These are phyloP conservation scores for Sitobion miscanthi DNA, from an alignment of 1,140 invertebrate genomes.

Conservation along the genomic window DNA sequence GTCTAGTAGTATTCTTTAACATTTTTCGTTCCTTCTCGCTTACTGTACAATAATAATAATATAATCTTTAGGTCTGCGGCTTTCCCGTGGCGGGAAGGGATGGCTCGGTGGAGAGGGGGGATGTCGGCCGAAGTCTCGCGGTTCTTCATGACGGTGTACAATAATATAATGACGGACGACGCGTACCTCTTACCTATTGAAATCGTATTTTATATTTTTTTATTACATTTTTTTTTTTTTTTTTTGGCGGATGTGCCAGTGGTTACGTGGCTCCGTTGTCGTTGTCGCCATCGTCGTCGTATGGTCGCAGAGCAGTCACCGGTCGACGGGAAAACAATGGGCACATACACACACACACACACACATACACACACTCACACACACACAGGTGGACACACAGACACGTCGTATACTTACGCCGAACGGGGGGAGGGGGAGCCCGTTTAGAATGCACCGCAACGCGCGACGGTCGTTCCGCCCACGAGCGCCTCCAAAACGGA, in stretches of 20 bases:
- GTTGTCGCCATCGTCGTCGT: neutral
- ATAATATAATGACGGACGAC: neutral
- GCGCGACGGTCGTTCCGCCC: slow-evolving; percentile 38
- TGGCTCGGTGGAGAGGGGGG: too few relatives aligned
- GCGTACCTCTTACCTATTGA: neutral
- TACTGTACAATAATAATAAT: too few relatives aligned
- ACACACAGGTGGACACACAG: neutral
- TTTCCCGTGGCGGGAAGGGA: too few relatives aligned
- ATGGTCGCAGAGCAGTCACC: neutral
- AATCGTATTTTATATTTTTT: neutral
- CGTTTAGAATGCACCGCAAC: slow-evolving; percentile 21
- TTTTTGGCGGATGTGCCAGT: slow-evolving; percentile 51
- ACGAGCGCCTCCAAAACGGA: slow-evolving; percentile 54
- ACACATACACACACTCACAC: neutral
- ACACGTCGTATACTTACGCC: neutral
- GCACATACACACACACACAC: neutral
- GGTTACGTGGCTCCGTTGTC: slow-evolving; percentile 39
- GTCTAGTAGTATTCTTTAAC: too few relatives aligned
- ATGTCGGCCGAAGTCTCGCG: neutral
- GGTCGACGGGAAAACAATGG: slow-evolving; percentile 46
- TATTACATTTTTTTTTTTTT: slow-evolving; percentile 21
- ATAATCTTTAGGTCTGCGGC: too few relatives aligned
- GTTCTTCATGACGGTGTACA: neutral
- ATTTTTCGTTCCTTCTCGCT: too few relatives aligned
- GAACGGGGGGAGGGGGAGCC: neutral